Percentiles rank a stretch among this genome's conserved stretches.
Conservation (phyloP, 2,888 invertebrate genomes). For the Smittia aterrima region DNA sequence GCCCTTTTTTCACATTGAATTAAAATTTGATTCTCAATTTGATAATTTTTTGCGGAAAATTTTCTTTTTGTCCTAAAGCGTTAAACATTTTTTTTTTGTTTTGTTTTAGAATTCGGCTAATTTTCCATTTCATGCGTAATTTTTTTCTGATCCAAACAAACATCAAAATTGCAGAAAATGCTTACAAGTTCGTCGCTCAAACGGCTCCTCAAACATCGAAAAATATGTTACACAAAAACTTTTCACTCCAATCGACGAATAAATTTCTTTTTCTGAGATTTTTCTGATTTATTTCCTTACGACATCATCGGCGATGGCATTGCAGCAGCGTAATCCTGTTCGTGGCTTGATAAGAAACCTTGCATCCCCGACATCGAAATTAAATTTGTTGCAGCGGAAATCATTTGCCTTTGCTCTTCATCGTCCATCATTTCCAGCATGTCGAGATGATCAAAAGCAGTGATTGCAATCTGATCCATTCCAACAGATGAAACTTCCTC, state of each 20-base stretch:
- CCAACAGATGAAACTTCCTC: slow-evolving; percentile 63
- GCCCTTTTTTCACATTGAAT: not conserved
- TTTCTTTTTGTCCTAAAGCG: not conserved
- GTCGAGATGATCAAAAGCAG: slow-evolving; percentile 52
- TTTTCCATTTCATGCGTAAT: not conserved
- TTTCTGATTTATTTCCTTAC: not conserved
- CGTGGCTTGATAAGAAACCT: slow-evolving; percentile 20
- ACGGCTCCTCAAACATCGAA: slow-evolving; percentile 11
- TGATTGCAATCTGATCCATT: slow-evolving; percentile 65
- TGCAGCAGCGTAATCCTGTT: slow-evolving; percentile 36
- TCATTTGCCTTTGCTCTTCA: slow-evolving; percentile 37
- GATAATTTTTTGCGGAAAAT: not conserved
- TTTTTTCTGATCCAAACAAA: not conserved
- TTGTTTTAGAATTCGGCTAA: not conserved
- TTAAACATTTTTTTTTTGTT: not conserved
- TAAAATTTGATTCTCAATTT: not conserved
- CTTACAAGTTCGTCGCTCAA: not conserved
- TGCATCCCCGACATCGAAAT: slow-evolving; percentile 32
- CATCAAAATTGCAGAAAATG: not conserved
- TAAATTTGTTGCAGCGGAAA: slow-evolving; percentile 36
- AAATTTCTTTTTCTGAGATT: slow-evolving; percentile 1
- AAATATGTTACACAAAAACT: not conserved
- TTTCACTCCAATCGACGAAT: not conserved
- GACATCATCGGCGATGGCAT: slow-evolving; percentile 41
- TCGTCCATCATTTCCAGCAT: slow-evolving; percentile 36